These are phyloP conservation scores for Danio aesculapii DNA, from an alignment of 2,797 vertebrate species.

Conservation along the genomic window DNA sequence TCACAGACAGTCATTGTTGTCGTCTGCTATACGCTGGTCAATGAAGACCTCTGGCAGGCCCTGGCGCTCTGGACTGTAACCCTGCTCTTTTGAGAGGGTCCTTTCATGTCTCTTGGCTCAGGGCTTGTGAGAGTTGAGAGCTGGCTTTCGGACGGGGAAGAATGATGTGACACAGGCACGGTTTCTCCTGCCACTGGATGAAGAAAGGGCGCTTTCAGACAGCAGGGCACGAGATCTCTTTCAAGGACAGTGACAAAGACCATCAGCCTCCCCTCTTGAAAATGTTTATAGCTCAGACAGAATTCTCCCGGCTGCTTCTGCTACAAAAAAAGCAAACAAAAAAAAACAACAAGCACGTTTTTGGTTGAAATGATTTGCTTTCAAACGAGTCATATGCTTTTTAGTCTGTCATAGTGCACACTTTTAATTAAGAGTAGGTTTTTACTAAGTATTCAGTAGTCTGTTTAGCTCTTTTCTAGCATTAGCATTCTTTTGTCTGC, in stretches of 20 bases:
- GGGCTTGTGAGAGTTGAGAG: conserved; percentile 32
- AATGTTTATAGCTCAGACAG: conserved; percentile 42
- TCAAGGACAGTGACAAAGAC: conserved; percentile 37
- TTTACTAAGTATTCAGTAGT: neutral
- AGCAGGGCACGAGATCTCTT: conserved; percentile 42
- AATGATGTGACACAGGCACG: conserved; percentile 49
- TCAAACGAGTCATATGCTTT: neutral
- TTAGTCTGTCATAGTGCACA: neutral
- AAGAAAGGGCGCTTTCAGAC: conserved; percentile 57
- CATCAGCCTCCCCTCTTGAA: conserved; percentile 11
- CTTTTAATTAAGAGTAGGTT: neutral
- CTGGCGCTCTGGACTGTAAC: conserved; percentile 53
- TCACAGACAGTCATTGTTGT: conserved; percentile 60
- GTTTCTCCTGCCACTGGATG: neutral
- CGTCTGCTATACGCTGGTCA: conserved; percentile 56
- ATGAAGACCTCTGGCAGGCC: conserved; percentile 52
- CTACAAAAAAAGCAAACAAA: neutral
- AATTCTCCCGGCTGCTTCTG: neutral
- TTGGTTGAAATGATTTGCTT: neutral
- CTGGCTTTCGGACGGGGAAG: conserved; percentile 39
- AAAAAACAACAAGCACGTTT: neutral
- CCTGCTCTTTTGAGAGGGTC: conserved; percentile 52
- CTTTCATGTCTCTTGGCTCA: conserved; percentile 52
- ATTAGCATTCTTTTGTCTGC: neutral
- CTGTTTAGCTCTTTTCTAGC: neutral